Conservation (phyloP, 2,113 vertebrate species). For the Crotalus helleri region DNA sequence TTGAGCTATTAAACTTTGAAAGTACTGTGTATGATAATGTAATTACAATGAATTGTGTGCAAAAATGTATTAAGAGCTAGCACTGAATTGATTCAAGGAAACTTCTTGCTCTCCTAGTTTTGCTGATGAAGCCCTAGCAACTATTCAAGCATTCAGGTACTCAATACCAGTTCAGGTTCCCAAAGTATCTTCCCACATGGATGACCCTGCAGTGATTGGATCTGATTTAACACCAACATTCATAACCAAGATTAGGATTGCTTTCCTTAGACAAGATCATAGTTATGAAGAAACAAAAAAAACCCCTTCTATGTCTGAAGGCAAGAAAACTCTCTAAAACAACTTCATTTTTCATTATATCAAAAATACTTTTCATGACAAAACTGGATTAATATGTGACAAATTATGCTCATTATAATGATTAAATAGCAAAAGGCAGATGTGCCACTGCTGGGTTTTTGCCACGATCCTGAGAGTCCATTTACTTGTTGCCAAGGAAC, state of each 20-base stretch:
- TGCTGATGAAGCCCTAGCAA: neutral
- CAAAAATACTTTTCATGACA: neutral
- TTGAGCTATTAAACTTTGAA: neutral
- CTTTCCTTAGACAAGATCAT: neutral
- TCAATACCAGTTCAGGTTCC: neutral
- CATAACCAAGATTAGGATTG: neutral
- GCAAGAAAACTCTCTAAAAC: neutral
- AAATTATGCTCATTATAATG: conserved; percentile 2
- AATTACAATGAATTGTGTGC: neutral
- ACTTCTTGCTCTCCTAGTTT: neutral
- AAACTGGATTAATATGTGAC: conserved; percentile 2
- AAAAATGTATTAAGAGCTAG: neutral
- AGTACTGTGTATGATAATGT: neutral
- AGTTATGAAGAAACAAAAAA: neutral
- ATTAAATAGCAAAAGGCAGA: conserved; percentile 13
- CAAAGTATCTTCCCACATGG: neutral
- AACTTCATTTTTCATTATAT: neutral
- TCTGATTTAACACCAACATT: neutral
- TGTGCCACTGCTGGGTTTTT: conserved; percentile 1
- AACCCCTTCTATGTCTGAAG: neutral
- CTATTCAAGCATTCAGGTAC: neutral
- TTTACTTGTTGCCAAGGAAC: conserved; percentile 26
- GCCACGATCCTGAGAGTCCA: conserved; percentile 1
- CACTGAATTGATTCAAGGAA: neutral
- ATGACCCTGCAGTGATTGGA: neutral